Base-by-base conservation (phyloP, 2,888 invertebrate genomes). In the Tethea ocularis region DNA sequence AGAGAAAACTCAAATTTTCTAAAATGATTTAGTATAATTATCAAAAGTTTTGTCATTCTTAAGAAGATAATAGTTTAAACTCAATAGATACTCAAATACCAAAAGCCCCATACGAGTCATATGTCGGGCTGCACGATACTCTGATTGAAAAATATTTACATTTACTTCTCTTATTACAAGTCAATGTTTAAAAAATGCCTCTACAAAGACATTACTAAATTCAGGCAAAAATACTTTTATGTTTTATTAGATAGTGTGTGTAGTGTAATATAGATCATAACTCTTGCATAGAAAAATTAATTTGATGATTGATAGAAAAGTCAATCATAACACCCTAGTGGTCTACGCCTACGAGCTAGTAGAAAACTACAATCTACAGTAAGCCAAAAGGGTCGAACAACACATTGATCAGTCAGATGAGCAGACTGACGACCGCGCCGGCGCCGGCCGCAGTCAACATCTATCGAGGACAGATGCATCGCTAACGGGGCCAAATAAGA, bases 401-500 rank as follows among this genome's bases (percentile, higher is more conserved):
- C 87, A 88, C 83, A 86, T 80, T 79, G 81, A 73, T 80, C 80
- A 77, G 80, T 80, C 85, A 81, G 79, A 46, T 46, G 17, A 46
- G 20, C 20, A 75, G 75, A 75, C 71, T 73, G 78, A 68, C 70
- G 71, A 68, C 75, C 72, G 74, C 78, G 76, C 82, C 80, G 75
- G 69, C 76, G 75, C 73, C 71, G 71, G 75, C 79, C 81, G 83
- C 83, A 77, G 82, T 77, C 86, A 65, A 81, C 91, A 88, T 89
- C 91, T 91, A 89, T 92, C 91, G 82, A 87, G 92, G 93, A 93
- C 93, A 91, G 92, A 93, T 93, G 93, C 93, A 93, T 91, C 91
- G 92, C 93, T 93, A 93, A 92, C 92, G 93, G 93, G 93, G 93
- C 91, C 92, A 93, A 93, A 93, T 90, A 93, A 93, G 84, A 90